A percentile compares a stretch with the other conserved stretches of the same genome.
phyloP scores from a whole-genome alignment of 2,113 vertebrate genomes.

The Plotosus lineatus region DNA sequence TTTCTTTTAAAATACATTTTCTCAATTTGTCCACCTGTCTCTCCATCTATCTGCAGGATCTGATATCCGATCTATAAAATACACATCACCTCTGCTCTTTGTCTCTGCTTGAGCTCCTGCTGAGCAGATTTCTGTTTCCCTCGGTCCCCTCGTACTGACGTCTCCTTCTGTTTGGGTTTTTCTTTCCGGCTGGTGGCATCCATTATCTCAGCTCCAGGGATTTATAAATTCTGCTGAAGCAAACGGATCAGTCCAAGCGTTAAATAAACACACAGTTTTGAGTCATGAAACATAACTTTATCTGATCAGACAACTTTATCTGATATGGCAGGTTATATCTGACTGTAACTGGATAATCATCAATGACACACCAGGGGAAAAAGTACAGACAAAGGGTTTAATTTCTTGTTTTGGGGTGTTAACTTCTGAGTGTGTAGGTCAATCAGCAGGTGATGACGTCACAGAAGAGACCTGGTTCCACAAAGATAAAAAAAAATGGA shows the following conservation, averaged over 20 bases:
- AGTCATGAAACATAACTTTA: background rate
- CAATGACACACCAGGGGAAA: too few species aligned
- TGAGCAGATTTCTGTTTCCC: conserved; percentile 87
- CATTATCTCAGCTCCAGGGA: conserved; percentile 66
- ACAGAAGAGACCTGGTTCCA: too few species aligned
- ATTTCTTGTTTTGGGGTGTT: too few species aligned
- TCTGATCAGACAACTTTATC: background rate
- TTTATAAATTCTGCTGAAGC: background rate
- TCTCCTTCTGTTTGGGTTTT: conserved; percentile 82
- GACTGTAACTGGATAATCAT: background rate
- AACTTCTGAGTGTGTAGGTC: too few species aligned
- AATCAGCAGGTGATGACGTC: too few species aligned
- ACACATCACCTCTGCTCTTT: conserved; percentile 92
- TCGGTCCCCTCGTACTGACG: conserved; percentile 82
- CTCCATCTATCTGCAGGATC: too few species aligned
- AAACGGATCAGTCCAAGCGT: background rate
- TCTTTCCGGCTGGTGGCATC: conserved; percentile 82
- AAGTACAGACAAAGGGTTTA: too few species aligned
- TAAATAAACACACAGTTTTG: background rate
- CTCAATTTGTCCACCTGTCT: too few species aligned
- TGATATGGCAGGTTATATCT: background rate
- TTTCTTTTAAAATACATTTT: too few species aligned
- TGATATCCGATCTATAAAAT: too few species aligned
- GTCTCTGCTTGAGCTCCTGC: conserved; percentile 91
- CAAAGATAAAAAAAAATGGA: too few species aligned